These are phyloP conservation scores for Sylvilagus floridanus DNA, from an alignment of 2,797 vertebrate genomes.

Conservation along the genomic window DNA sequence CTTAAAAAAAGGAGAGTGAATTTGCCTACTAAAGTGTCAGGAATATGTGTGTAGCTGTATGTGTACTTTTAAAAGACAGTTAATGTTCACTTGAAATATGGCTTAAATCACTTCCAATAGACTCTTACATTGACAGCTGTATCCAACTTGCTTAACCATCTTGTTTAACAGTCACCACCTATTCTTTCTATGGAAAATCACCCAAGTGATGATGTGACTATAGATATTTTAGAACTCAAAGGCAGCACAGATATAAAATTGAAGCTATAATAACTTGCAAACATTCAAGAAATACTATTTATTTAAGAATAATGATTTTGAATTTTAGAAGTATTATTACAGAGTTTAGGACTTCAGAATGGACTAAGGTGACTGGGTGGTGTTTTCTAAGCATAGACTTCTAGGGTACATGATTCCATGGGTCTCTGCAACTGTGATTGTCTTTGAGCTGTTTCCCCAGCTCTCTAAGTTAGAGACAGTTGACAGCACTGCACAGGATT, in stretches of 20 bases:
- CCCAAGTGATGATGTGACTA: not conserved
- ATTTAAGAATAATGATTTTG: slow-evolving; percentile 52
- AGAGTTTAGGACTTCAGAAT: slow-evolving; percentile 38
- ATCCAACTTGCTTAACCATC: not conserved
- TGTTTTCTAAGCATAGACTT: not conserved
- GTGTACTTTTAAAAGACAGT: not conserved
- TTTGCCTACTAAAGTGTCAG: not conserved
- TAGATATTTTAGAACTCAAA: slow-evolving; percentile 46
- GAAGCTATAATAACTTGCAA: slow-evolving; percentile 38
- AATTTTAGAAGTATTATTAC: slow-evolving; percentile 46
- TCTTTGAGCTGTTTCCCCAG: not conserved
- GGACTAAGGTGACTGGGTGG: not conserved
- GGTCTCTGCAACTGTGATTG: not conserved
- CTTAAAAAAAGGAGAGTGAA: too few relatives aligned
- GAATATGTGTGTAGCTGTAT: not conserved
- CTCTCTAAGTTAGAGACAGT: not conserved
- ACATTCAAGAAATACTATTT: slow-evolving; percentile 6
- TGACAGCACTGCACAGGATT: not conserved
- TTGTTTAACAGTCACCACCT: not conserved
- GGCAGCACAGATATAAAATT: not conserved
- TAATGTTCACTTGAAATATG: not conserved
- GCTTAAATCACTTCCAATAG: not conserved
- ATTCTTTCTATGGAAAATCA: not conserved
- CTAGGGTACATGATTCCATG: not conserved
- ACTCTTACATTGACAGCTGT: not conserved